Evolutionary conservation across 2,888 invertebrate genomes (phyloP).

Genomic region (Xestoiulus laeticollis): DNA sequence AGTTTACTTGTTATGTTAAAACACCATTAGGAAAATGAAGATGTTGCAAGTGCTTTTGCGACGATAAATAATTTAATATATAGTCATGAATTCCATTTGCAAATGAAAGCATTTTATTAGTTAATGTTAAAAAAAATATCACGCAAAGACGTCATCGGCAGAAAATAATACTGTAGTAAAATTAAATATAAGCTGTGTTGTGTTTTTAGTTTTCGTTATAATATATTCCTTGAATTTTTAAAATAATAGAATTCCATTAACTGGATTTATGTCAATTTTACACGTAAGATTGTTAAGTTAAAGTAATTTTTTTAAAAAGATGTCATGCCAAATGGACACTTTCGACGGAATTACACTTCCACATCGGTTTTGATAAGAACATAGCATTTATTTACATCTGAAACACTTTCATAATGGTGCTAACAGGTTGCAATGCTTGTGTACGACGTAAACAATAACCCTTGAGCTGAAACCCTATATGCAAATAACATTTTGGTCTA

Average conservation of each 20-base stretch:
- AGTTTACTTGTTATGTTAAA: background rate
- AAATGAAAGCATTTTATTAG: background rate
- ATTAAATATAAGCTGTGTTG: background rate
- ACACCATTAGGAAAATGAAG: constrained; percentile 31
- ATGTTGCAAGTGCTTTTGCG: background rate
- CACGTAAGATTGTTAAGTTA: background rate
- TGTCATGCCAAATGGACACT: background rate
- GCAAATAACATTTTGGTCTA: constrained; percentile 33
- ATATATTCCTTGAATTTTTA: background rate
- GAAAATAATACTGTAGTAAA: background rate
- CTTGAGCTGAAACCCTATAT: constrained; percentile 35
- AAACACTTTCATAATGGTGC: constrained; percentile 39
- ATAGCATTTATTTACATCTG: constrained; percentile 39
- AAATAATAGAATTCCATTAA: background rate
- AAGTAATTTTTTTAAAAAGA: background rate
- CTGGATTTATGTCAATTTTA: background rate
- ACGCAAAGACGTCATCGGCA: background rate
- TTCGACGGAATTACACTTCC: background rate
- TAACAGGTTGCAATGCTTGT: constrained; percentile 29
- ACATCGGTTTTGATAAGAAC: background rate
- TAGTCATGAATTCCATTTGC: background rate
- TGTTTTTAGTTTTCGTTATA: background rate
- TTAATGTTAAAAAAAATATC: background rate
- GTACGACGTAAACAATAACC: constrained; percentile 15
- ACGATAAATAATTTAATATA: background rate